Evolutionary conservation across 2,888 invertebrate genomes (phyloP).

Genomic region (Pterostichus niger): DNA sequence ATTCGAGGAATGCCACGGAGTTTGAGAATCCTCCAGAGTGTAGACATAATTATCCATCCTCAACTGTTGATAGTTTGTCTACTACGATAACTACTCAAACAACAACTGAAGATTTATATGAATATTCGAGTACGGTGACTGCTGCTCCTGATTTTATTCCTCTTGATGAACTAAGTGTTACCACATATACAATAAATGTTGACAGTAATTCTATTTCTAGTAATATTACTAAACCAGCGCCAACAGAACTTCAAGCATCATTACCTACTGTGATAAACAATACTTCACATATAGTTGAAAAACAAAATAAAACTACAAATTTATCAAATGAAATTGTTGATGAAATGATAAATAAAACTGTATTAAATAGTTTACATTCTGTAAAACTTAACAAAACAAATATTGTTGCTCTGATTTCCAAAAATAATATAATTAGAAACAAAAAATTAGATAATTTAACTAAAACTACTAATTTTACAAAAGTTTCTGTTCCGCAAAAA

Average conservation of each 20-base stretch:
- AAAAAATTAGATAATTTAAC: slow-evolving; percentile 75
- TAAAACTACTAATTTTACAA: slow-evolving; percentile 69
- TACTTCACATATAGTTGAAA: slow-evolving; percentile 8
- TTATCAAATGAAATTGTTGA: slow-evolving; percentile 17
- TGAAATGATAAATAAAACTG: slow-evolving; percentile 43
- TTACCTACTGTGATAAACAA: slow-evolving; percentile 58
- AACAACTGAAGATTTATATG: slow-evolving; percentile 53
- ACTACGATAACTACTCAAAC: slow-evolving; percentile 56
- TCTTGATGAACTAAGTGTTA: slow-evolving; percentile 71
- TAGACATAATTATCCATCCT: slow-evolving; percentile 50
- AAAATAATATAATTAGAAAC: slow-evolving; percentile 74
- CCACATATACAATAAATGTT: slow-evolving; percentile 73
- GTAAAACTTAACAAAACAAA: slow-evolving; percentile 58
- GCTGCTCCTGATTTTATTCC: slow-evolving; percentile 43
- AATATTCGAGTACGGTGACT: slow-evolving; percentile 55
- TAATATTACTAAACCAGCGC: slow-evolving; percentile 45
- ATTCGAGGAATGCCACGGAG: slow-evolving; percentile 74
- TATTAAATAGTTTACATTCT: neutral
- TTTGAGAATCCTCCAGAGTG: slow-evolving; percentile 67
- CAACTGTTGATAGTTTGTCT: slow-evolving; percentile 70
- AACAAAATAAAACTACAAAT: neutral
- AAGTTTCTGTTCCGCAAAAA: slow-evolving; percentile 71
- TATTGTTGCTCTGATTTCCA: slow-evolving; percentile 44
- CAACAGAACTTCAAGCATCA: slow-evolving; percentile 2
- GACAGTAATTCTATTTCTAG: slow-evolving; percentile 70